These are phyloP conservation scores for Lasioglossum lativentre DNA, from an alignment of 2,888 invertebrate species.

Conservation along the genomic window DNA sequence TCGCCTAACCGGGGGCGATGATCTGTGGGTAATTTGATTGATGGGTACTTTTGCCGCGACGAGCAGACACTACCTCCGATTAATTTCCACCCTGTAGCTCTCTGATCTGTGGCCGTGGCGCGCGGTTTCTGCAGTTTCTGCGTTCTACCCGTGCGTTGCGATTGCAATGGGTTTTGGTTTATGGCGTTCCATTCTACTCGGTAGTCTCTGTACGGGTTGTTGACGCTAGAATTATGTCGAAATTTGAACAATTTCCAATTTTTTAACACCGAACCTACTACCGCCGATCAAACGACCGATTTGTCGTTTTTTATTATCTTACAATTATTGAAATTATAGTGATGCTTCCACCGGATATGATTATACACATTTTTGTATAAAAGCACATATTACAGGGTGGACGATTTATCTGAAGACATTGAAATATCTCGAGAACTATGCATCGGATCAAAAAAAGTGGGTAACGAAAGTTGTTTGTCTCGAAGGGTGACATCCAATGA, in stretches of 20 bases:
- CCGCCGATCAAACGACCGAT: no score
- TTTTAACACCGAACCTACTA: no score
- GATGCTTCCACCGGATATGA: no score
- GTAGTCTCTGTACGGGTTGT: neutral
- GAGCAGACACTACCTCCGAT: neutral
- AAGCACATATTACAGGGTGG: no score
- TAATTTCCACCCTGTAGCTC: constrained; percentile 3
- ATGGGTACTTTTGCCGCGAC: constrained; percentile 3
- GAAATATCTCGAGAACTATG: no score
- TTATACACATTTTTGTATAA: no score
- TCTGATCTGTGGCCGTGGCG: neutral
- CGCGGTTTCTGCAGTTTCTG: neutral
- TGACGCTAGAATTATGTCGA: neutral
- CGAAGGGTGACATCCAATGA: no score
- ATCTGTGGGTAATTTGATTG: constrained; percentile 15
- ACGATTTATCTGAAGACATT: no score
- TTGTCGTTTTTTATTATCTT: no score
- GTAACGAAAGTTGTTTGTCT: no score
- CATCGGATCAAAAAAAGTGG: no score
- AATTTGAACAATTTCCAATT: neutral
- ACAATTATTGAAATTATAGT: no score
- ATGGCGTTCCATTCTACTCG: neutral
- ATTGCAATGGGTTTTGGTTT: neutral
- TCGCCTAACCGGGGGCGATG: constrained; percentile 10
- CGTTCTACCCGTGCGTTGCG: neutral